phyloP scores from a whole-genome alignment of 2,113 vertebrate genomes.

The Sphaerodactylus townsendi region DNA sequence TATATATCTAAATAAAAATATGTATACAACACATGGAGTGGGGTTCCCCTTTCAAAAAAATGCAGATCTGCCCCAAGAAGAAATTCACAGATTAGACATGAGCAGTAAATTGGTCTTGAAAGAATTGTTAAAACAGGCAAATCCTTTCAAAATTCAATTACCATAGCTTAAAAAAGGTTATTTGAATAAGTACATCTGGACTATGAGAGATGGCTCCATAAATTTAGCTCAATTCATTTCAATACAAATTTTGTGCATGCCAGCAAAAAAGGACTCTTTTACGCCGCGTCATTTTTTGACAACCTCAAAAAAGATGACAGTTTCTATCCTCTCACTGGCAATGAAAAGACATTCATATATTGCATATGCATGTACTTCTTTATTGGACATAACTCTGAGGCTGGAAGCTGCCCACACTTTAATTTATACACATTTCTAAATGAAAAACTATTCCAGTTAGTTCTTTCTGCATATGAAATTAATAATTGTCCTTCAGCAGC shows the following conservation, averaged over 20 bases:
- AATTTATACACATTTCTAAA: constrained; percentile 6
- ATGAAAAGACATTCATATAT: not conserved
- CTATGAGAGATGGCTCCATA: not conserved
- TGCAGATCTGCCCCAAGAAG: not conserved
- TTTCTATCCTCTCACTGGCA: not conserved
- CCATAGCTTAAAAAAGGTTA: not conserved
- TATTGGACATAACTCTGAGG: not conserved
- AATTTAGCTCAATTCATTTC: constrained; percentile 1
- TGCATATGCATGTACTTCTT: not conserved
- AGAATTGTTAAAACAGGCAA: not conserved
- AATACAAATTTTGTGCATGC: not conserved
- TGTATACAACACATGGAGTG: too few relatives aligned
- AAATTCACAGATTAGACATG: not conserved
- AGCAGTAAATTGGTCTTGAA: not conserved
- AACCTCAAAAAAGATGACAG: not conserved
- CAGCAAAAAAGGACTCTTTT: not conserved
- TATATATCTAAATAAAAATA: too few relatives aligned
- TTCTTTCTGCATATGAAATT: not conserved
- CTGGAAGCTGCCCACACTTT: not conserved
- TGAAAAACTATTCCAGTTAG: not conserved
- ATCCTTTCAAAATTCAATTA: not conserved
- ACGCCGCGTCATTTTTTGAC: not conserved
- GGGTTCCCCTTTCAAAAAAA: too few relatives aligned
- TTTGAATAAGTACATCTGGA: not conserved
- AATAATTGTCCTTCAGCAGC: not conserved